These are phyloP conservation scores for Corynorhinus townsendii DNA, from an alignment of 2,113 vertebrate species.

Conservation along the genomic window DNA sequence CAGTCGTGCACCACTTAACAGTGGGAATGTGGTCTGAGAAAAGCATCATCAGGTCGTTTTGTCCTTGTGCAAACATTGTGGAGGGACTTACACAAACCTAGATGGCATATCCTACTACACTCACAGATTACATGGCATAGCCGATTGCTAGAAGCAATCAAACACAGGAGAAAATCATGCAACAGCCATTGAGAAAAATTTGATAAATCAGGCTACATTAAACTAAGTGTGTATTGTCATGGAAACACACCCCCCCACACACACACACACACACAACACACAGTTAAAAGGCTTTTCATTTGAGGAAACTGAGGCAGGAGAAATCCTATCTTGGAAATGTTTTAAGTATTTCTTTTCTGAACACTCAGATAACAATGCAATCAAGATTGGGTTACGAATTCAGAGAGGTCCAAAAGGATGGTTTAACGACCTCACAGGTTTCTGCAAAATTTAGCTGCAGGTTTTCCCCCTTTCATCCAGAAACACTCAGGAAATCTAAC, in stretches of 20 bases:
- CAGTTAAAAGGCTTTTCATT: neutral
- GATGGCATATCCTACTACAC: neutral
- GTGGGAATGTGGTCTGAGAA: neutral
- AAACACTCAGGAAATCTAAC: neutral
- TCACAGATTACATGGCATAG: no score
- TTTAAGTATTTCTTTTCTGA: neutral
- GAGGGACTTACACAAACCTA: neutral
- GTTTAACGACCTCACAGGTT: neutral
- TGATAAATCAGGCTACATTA: neutral
- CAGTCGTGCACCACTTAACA: neutral
- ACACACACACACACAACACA: neutral
- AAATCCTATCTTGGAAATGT: neutral
- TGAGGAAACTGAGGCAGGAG: neutral
- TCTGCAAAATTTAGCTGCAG: neutral
- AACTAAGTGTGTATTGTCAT: neutral
- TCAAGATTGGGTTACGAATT: neutral
- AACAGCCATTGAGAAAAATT: neutral
- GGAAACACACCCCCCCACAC: neutral
- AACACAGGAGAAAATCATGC: neutral
- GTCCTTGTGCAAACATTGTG: neutral
- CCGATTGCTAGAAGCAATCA: neutral
- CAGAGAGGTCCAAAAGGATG: neutral
- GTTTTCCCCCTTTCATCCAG: neutral
- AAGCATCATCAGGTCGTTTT: neutral
- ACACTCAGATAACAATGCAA: neutral